These are phyloP conservation scores for Trialeurodes vaporariorum DNA, from an alignment of 1,140 invertebrate genomes.

Conservation along the genomic window DNA sequence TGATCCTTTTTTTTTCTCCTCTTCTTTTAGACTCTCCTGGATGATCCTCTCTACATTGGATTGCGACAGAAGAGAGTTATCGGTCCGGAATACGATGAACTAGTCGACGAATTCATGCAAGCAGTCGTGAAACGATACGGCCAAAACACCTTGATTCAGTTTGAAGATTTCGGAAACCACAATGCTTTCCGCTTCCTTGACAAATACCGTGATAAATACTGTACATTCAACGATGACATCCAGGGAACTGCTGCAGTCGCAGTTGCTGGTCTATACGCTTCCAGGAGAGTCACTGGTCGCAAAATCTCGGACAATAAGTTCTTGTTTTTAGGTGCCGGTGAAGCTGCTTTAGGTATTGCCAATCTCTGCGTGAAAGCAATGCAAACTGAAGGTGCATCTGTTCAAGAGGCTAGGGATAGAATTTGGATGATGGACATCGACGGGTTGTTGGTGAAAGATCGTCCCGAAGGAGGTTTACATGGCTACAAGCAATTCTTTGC, in stretches of 20 bases:
- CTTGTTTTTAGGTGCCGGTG: slow-evolving; percentile 86
- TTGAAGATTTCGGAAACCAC: slow-evolving; percentile 91
- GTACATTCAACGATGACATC: slow-evolving; percentile 96
- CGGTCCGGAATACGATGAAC: slow-evolving; percentile 83
- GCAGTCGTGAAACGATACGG: slow-evolving; percentile 84
- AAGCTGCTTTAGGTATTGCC: slow-evolving; percentile 61
- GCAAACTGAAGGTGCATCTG: slow-evolving; percentile 62
- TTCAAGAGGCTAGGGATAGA: slow-evolving; percentile 59
- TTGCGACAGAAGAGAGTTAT: slow-evolving; percentile 71
- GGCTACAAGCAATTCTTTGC: slow-evolving; percentile 67
- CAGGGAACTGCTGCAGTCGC: slow-evolving; percentile 91
- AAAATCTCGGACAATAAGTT: slow-evolving; percentile 68
- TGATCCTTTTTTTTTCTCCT: no score
- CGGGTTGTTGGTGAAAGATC: slow-evolving; percentile 59
- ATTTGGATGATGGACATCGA: slow-evolving; percentile 87
- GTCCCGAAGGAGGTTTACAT: slow-evolving; percentile 57
- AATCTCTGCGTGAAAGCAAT: slow-evolving; percentile 77
- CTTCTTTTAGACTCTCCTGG: slow-evolving; percentile 70
- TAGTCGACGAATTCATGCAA: slow-evolving; percentile 97
- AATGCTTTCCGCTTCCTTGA: slow-evolving; percentile 87
- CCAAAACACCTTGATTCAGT: slow-evolving; percentile 79
- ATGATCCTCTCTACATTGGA: slow-evolving; percentile 94
- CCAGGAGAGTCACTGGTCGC: slow-evolving; percentile 62
- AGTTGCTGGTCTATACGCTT: slow-evolving; percentile 77
- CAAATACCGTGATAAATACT: slow-evolving; percentile 75